Percentiles rank a stretch among this genome's conserved stretches.
Evolutionary conservation across 2,797 vertebrate genomes (phyloP).

Genomic region (Xiphorhynchus erythropygius): DNA sequence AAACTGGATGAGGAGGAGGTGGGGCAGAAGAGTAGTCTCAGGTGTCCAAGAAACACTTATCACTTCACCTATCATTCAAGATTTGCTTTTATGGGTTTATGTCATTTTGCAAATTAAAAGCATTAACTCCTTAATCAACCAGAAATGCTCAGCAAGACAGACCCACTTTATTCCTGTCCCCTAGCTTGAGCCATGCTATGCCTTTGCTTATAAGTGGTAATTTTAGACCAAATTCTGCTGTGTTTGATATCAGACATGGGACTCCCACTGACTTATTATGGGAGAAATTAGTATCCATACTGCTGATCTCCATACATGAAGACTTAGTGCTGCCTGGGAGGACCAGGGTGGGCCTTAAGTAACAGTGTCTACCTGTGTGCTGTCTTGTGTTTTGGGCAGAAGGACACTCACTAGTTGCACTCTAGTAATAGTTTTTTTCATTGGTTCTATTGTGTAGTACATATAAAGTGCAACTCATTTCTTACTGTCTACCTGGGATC

Average conservation of each 20-base stretch:
- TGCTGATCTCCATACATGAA: rapidly evolving
- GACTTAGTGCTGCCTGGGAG: neutral
- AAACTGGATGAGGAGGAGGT: rapidly evolving
- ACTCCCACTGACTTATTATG: neutral
- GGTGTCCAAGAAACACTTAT: neutral
- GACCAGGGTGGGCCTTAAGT: neutral
- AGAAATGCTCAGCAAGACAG: neutral
- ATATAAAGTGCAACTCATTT: neutral
- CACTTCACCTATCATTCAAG: neutral
- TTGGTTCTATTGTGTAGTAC: neutral
- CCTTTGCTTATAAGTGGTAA: neutral
- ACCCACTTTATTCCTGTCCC: neutral
- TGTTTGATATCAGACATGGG: neutral
- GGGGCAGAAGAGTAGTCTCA: neutral
- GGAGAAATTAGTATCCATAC: neutral
- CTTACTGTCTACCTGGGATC: neutral
- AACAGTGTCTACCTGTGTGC: neutral
- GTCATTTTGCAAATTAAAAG: neutral
- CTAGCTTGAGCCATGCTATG: neutral
- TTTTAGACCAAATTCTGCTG: neutral
- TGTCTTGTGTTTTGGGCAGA: neutral
- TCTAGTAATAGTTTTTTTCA: neutral
- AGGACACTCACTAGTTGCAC: neutral
- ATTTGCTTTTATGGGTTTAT: neutral
- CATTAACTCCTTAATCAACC: neutral